phyloP scores from a whole-genome alignment of 2,888 invertebrate species.

The Dasypolia templi region DNA sequence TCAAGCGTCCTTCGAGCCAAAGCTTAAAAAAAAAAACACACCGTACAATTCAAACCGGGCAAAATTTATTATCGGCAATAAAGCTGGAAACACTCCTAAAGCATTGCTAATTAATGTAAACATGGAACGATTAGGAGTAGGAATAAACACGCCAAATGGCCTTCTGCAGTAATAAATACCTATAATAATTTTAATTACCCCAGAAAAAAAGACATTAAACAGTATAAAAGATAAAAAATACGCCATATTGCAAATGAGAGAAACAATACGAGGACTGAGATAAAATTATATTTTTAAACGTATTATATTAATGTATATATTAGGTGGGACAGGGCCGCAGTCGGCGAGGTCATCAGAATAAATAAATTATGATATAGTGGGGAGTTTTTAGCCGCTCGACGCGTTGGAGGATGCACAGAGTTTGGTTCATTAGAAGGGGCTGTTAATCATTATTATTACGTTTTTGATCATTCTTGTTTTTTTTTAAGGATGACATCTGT shows the following conservation, averaged over 20 bases:
- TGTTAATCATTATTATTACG: not conserved
- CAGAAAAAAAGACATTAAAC: constrained; percentile 87
- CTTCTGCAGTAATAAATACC: constrained; percentile 87
- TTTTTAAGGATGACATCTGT: not conserved
- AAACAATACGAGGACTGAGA: constrained; percentile 72
- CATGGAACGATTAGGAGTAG: constrained; percentile 87
- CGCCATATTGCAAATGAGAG: constrained; percentile 87
- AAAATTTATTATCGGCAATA: constrained; percentile 88
- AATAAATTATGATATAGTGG: constrained; percentile 90
- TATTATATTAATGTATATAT: constrained; percentile 81
- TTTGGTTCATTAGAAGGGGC: constrained; percentile 66
- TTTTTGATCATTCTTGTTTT: not conserved
- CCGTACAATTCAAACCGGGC: constrained; percentile 73
- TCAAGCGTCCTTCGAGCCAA: not conserved
- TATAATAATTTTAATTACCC: constrained; percentile 90
- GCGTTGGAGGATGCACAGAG: constrained; percentile 74
- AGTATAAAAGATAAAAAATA: constrained; percentile 83
- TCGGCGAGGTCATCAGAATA: constrained; percentile 87
- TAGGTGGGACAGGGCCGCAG: constrained; percentile 83
- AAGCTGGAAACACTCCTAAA: constrained; percentile 86
- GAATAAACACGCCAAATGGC: constrained; percentile 88
- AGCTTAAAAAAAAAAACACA: constrained; percentile 51
- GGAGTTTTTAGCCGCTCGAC: constrained; percentile 80
- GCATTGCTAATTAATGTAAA: constrained; percentile 90
- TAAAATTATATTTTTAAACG: constrained; percentile 77